Conservation (phyloP, 1,140 invertebrate species). For the Dryas iulia region DNA sequence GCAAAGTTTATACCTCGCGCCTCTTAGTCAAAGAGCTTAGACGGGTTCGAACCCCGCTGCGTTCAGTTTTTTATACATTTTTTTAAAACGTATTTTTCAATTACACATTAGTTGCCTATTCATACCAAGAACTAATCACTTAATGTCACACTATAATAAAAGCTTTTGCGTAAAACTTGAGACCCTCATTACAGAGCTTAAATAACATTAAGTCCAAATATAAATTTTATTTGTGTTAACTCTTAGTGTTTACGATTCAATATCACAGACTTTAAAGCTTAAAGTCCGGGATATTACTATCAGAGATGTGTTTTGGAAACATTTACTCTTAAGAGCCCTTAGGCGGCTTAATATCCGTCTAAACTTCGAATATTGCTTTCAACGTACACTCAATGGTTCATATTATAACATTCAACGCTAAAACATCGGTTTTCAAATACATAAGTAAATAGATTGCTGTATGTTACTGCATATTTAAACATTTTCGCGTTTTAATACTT, state of each 20-base stretch:
- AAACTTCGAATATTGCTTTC: slow-evolving; percentile 1
- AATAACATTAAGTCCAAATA: not conserved
- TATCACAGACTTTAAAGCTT: not conserved
- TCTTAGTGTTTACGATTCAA: not conserved
- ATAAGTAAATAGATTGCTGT: not conserved
- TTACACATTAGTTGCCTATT: too few relatives aligned
- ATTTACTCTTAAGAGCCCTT: not conserved
- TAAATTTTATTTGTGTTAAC: not conserved
- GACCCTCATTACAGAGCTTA: not conserved
- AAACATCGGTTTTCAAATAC: slow-evolving; percentile 3
- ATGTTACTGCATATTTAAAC: not conserved
- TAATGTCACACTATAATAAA: not conserved
- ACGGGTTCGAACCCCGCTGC: too few relatives aligned
- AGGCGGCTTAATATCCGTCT: not conserved
- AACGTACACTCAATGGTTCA: not conserved
- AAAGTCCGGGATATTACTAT: not conserved
- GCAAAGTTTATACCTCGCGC: too few relatives aligned
- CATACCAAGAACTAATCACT: not conserved
- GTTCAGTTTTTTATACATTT: too few relatives aligned
- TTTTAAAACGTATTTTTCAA: too few relatives aligned
- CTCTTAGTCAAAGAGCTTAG: too few relatives aligned
- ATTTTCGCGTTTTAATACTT: not conserved
- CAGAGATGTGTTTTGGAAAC: not conserved
- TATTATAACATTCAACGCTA: not conserved
- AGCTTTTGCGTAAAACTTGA: not conserved